Base-by-base conservation (phyloP, 2,113 vertebrate genomes). In the Girardinichthys multiradiatus region DNA sequence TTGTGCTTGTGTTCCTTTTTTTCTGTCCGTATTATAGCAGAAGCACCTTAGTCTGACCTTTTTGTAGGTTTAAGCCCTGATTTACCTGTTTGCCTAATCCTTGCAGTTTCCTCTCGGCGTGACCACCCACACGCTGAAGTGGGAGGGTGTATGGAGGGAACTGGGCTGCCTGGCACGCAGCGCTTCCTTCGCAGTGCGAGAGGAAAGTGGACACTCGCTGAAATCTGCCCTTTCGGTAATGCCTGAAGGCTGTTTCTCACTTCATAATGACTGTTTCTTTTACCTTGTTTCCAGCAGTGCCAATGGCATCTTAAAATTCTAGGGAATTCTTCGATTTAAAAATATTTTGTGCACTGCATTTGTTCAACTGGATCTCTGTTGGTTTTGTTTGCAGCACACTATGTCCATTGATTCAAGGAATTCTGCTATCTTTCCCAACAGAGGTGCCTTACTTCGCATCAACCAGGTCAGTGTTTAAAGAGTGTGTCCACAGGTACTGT, bases 141-240 rank as follows among this genome's bases (percentile, higher is more conserved):
- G 97, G 97, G 98, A 98, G 76, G 96, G 95, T 0, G 96, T 98
- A 27, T 99, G 97, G 98, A 91, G 97, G 63, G 97, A 98, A 71
- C 95, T 99, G 67, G 96, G 96, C 86, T 99, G 97, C 80, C 93
- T 99, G 68, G 95, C 96, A 0, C 95, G 97, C 87, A 97, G 96
- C 0, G 96, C 97, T 0, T 99, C 97, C 0, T 99, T 99, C 9
- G 96, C 97, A 0, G 96, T 99, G 54, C 94, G 98, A 21, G 96
- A 98, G 64, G 97, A 99, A 82, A 99, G 98, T 0, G 98, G 98
- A 69, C 98, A 99, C 89, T 96, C 97, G 0, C 94, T 99, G 12
- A 99, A 99, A 66, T 98, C 97, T 0, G 97, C 97, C 15, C 91
- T 99, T 17, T 96, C 96, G 74, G 97, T 99, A 93, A 86, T 82